Evolutionary conservation across 1,140 invertebrate genomes (phyloP).

Genomic region (Diabrotica undecimpunctata): DNA sequence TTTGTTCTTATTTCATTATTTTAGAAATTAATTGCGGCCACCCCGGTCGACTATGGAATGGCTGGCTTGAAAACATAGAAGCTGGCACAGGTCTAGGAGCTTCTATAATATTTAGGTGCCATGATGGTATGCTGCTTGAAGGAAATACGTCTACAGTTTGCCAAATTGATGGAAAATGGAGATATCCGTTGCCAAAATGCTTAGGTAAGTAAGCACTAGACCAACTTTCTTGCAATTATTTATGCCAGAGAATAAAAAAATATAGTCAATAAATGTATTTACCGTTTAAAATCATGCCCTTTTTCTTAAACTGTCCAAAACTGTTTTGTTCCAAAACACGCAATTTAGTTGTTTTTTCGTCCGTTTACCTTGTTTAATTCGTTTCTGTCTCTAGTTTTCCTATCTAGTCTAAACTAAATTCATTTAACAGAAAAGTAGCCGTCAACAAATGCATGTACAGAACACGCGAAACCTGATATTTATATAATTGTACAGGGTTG

Average conservation of each 20-base stretch:
- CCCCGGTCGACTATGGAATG: slow-evolving; percentile 87
- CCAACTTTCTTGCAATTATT: no score
- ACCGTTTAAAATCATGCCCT: background rate
- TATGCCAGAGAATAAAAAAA: no score
- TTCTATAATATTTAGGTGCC: slow-evolving; percentile 90
- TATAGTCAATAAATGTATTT: no score
- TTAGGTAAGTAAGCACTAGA: slow-evolving; percentile 49
- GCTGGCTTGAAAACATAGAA: slow-evolving; percentile 91
- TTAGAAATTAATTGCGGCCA: slow-evolving; percentile 92
- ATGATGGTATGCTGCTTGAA: slow-evolving; percentile 87
- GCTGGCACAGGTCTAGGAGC: slow-evolving; percentile 83
- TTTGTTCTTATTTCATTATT: slow-evolving; percentile 9
- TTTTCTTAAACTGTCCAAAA: background rate
- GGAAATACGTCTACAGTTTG: slow-evolving; percentile 88
- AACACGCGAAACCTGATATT: no score
- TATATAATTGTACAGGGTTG: no score
- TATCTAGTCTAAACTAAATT: no score
- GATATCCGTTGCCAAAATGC: slow-evolving; percentile 85
- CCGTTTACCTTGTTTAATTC: no score
- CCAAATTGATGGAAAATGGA: slow-evolving; percentile 89
- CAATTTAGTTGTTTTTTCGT: no score
- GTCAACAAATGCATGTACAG: no score
- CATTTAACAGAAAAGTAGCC: no score
- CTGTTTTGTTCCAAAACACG: background rate
- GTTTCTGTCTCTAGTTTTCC: no score